Base-by-base conservation (phyloP, 2,797 vertebrate species). In the Xiphophorus birchmanni region DNA sequence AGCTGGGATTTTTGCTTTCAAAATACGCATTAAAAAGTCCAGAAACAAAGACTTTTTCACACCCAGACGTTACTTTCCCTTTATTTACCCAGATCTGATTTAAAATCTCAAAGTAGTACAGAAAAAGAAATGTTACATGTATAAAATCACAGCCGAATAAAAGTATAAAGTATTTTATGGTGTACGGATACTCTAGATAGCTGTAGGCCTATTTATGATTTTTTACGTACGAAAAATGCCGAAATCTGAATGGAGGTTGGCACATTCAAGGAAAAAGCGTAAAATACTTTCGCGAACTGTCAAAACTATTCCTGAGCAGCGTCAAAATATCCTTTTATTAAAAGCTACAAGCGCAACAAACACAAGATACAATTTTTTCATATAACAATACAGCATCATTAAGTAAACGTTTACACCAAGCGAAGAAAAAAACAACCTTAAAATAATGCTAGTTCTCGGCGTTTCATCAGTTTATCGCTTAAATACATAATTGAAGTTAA, bases 171-270 rank as follows among this genome's bases (percentile, higher is more conserved):
- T 65, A 21, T 40, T 0, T 75, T 0, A 42, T 29, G 15, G 5
- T 1, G 0, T 2, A 29, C 1, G 15, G 2, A n/a, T 3, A 23
- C 9, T 35, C 21, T 50, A 69, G 15, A 3, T 67, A n/a, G 7
- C 18, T 56, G 26, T 15, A 32, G 32, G 32, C 32, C 32, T 32
- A 0, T 11, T 35, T n/a, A 0, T 15, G 1, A 2, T 5, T 15
- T 4, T 42, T 2, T 0, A 8, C 1, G 0, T 45, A 58, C 45
- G 72, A 63, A 82, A 60, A 79, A 60, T 0, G 1, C 0, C 0
- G 1, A 7, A 9, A 40, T 60, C 18, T 82, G 11, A 80, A 40
- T 29, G n/a, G 7, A 74, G 5, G 0, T 52, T 84, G 77, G 58
- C 2, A 0, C 0, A 2, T 67, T 67, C 0, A 23, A 67, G 35